Conservation (phyloP, 2,113 vertebrate genomes). For the rabbit (Oryctolagus cuniculus) region mOryCun1.1 NC_091432.1:184078001-184078500, state of each 20-base stretch:
- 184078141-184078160: neutral
- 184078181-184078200: conserved; percentile 36
- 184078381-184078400: too few relatives aligned
- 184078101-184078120: conserved; percentile 18
- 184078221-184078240: conserved; percentile 65
- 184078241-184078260: neutral
- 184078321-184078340: too few relatives aligned
- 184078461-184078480: conserved; percentile 40
- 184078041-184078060: neutral
- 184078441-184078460: conserved; percentile 55
- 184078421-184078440: conserved; percentile 39
- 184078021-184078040: neutral
- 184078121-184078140: conserved; percentile 49
- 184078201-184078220: conserved; percentile 65
- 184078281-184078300: too few relatives aligned
- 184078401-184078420: neutral
- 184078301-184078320: too few relatives aligned
- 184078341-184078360: too few relatives aligned
- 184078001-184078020: neutral
- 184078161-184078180: neutral
- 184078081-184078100: conserved; percentile 16
- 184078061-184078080: neutral
- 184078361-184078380: too few relatives aligned
- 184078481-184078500: conserved; percentile 30
- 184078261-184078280: too few relatives aligned